Percentiles rank a stretch among this genome's conserved stretches.
Conservation (phyloP, 2,888 invertebrate species). For the Linnaemya vulpina region DNA sequence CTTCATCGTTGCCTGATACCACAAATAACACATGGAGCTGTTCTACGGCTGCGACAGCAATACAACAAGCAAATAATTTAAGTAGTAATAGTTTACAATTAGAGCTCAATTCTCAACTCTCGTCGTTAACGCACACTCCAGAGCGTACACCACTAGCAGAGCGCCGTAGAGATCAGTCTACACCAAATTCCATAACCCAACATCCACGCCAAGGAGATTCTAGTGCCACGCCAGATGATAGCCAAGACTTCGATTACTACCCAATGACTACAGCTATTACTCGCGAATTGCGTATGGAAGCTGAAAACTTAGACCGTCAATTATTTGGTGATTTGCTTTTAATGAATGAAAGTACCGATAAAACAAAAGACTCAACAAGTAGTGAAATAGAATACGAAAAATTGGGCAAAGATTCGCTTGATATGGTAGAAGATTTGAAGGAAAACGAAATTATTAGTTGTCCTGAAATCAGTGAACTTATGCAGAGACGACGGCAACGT, state of each 20-base stretch:
- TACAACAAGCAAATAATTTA: slow-evolving; percentile 78
- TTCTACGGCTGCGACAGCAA: slow-evolving; percentile 80
- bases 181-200: slow-evolving; percentile 77
- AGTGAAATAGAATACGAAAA: slow-evolving; percentile 81
- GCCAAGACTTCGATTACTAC: slow-evolving; percentile 91
- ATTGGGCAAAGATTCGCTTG: slow-evolving; percentile 82
- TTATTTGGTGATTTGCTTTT: slow-evolving; percentile 86
- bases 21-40: slow-evolving; percentile 82
- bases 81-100: slow-evolving; percentile 79
- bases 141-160: slow-evolving; percentile 70
- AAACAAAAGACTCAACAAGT: slow-evolving; percentile 64
- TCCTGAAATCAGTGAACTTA: slow-evolving; percentile 79
- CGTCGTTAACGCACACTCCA: slow-evolving; percentile 72
- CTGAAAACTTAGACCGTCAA: slow-evolving; percentile 92
- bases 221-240: slow-evolving; percentile 90
- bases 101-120: slow-evolving; percentile 76
- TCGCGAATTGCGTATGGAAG: slow-evolving; percentile 90
- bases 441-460: slow-evolving; percentile 81
- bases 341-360: slow-evolving; percentile 55
- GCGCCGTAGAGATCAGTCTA: slow-evolving; percentile 74
- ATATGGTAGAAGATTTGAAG: slow-evolving; percentile 80
- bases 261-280: slow-evolving; percentile 95
- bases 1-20: slow-evolving; percentile 81
- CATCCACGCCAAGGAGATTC: slow-evolving; percentile 58
- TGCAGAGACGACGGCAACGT: slow-evolving; percentile 77